These are phyloP conservation scores for Paramuricea clavata DNA, from an alignment of 92 coral and sea anemone species.

Conservation along the genomic window DNA sequence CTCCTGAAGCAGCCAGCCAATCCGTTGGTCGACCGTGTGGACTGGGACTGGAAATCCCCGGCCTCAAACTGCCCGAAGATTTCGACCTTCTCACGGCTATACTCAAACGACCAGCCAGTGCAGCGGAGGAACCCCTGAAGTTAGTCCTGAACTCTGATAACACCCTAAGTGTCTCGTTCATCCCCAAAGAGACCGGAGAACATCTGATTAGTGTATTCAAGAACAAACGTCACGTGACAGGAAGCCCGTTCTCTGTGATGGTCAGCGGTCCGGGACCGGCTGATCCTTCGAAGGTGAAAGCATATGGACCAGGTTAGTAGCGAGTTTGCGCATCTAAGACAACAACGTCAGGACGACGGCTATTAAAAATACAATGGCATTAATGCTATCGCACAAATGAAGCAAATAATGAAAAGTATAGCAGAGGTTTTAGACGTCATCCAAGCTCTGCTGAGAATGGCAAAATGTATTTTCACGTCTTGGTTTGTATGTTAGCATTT, in stretches of 20 bases:
- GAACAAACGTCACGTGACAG: conserved; percentile 94
- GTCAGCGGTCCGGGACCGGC: conserved; percentile 98
- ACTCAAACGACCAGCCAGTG: conserved; percentile 90
- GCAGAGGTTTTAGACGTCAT: too few species aligned
- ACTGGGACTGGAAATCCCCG: conserved; percentile 98
- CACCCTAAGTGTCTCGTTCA: conserved; percentile 94
- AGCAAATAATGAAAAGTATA: too few species aligned
- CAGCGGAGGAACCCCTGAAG: conserved; percentile 85
- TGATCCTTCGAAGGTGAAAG: conserved; percentile 94
- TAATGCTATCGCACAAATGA: too few species aligned
- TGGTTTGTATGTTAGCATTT: too few species aligned
- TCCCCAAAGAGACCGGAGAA: conserved; percentile 93
- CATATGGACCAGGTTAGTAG: conserved; percentile 92
- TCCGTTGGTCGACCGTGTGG: conserved; percentile 99
- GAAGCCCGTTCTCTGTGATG: too few species aligned
- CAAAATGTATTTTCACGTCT: too few species aligned
- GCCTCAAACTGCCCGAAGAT: conserved; percentile 94
- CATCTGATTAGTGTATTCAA: conserved; percentile 96
- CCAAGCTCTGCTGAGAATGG: too few species aligned
- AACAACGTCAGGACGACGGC: too few species aligned
- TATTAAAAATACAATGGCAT: too few species aligned
- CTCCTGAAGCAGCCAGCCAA: conserved; percentile 84
- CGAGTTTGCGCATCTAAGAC: too few species aligned
- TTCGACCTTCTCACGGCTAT: conserved; percentile 84
- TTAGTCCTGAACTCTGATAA: conserved; percentile 84